Percentiles rank a stretch among this genome's conserved stretches.
These are phyloP conservation scores for Meta bourneti DNA, from an alignment of 2,888 invertebrate genomes.

Conservation along the genomic window DNA sequence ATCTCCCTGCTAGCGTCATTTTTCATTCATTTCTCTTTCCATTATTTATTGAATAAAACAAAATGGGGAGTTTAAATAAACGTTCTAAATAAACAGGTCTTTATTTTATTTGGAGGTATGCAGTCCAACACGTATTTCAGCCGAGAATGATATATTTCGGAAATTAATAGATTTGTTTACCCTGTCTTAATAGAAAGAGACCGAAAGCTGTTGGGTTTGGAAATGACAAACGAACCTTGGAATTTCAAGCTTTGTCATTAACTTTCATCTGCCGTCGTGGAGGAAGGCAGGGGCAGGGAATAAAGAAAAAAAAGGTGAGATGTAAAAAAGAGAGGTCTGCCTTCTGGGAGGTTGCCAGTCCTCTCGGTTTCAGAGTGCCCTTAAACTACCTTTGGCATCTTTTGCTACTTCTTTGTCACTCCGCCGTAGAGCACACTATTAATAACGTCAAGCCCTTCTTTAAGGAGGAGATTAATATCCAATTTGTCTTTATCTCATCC, in stretches of 20 bases:
- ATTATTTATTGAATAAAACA: conserved; percentile 18
- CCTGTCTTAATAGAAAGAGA: conserved; percentile 28
- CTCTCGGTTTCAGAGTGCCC: conserved; percentile 42
- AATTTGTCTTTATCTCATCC: conserved; percentile 76
- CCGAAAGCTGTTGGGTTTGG: conserved; percentile 9
- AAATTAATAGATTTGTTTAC: conserved; percentile 59
- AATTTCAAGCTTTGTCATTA: conserved; percentile 74
- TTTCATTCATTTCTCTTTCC: conserved; percentile 11
- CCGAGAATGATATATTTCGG: conserved; percentile 30
- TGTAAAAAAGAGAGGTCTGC: neutral
- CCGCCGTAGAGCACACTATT: conserved; percentile 66
- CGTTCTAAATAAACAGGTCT: conserved; percentile 23
- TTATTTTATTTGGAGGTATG: conserved; percentile 32
- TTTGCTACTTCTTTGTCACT: conserved; percentile 76
- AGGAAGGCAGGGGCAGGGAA: neutral
- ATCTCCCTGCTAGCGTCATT: conserved; percentile 5
- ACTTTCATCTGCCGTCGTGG: conserved; percentile 58
- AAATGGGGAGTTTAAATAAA: conserved; percentile 23
- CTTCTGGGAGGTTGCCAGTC: conserved; percentile 60
- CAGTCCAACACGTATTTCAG: neutral
- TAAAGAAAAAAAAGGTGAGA: conserved; percentile 13
- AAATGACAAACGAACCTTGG: conserved; percentile 63
- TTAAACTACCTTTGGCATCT: conserved; percentile 72
- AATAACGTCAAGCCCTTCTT: conserved; percentile 72
- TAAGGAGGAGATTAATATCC: conserved; percentile 73